Conservation (phyloP, 1,140 invertebrate species). For the Metopolophium dirhodum region DNA sequence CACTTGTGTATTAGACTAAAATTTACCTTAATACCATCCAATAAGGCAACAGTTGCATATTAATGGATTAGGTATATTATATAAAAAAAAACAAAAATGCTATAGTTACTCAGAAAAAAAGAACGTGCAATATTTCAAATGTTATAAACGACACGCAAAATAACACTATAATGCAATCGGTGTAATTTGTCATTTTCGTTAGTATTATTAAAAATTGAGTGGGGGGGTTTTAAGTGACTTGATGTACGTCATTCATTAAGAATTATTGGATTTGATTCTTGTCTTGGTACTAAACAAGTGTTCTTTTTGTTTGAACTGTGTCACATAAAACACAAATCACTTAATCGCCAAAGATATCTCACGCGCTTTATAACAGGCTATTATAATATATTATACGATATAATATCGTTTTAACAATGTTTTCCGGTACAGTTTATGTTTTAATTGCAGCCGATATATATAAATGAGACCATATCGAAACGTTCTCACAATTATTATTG, state of each 20-base stretch:
- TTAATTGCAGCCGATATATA: not conserved
- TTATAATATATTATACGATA: not conserved
- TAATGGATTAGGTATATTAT: not conserved
- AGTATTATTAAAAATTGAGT: not conserved
- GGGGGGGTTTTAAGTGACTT: not conserved
- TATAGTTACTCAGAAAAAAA: not conserved
- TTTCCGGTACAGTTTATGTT: not conserved
- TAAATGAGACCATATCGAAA: not conserved
- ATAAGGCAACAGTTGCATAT: not conserved
- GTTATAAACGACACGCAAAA: not conserved
- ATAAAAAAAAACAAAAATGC: not conserved
- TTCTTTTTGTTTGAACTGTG: not conserved
- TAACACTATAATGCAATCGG: not conserved
- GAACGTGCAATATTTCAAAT: not conserved
- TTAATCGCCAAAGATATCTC: not conserved
- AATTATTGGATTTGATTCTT: not conserved
- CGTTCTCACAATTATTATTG: slow-evolving; percentile 11
- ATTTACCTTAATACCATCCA: not conserved
- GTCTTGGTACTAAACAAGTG: not conserved
- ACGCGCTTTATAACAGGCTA: not conserved
- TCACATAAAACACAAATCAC: not conserved
- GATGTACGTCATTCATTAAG: not conserved
- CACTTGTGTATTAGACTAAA: not conserved
- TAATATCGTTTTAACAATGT: not conserved
- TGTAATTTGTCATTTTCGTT: not conserved